These are phyloP conservation scores for Drosophila pseudoananassae DNA, from an alignment of 1,140 invertebrate species.

Conservation along the genomic window DNA sequence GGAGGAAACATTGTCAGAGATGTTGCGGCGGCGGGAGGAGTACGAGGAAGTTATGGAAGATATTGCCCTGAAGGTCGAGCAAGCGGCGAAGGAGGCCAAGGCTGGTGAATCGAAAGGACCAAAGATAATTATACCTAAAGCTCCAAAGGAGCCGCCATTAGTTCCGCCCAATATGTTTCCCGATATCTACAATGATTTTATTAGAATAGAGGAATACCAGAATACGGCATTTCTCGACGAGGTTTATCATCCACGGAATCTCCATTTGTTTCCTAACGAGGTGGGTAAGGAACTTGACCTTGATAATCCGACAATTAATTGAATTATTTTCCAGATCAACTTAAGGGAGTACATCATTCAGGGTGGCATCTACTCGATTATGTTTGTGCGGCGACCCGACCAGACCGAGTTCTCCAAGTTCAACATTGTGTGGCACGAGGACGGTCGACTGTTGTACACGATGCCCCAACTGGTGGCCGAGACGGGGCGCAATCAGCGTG, in stretches of 20 bases:
- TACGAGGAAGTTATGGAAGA: constrained; percentile 57
- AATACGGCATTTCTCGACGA: constrained; percentile 52
- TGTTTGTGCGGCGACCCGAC: constrained; percentile 49
- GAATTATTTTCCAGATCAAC: constrained; percentile 54
- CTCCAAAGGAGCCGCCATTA: constrained; percentile 38
- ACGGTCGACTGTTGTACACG: constrained; percentile 46
- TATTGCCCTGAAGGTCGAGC: constrained; percentile 38
- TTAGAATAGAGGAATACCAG: constrained; percentile 53
- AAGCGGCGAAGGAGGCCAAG: constrained; percentile 28
- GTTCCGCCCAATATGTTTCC: constrained; percentile 48
- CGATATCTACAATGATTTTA: constrained; percentile 43
- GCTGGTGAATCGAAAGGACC: background rate
- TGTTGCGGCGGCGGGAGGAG: constrained; percentile 27
- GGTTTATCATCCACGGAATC: constrained; percentile 50
- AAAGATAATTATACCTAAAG: constrained; percentile 50
- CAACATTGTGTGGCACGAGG: constrained; percentile 62
- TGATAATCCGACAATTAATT: background rate
- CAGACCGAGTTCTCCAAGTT: constrained; percentile 57
- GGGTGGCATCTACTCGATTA: constrained; percentile 64
- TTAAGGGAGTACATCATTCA: constrained; percentile 60
- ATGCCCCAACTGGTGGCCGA: constrained; percentile 41
- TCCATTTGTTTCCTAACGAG: constrained; percentile 47
- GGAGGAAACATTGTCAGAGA: constrained; percentile 29
- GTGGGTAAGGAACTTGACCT: constrained; percentile 17
- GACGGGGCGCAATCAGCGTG: background rate